Base-by-base conservation (phyloP, 2,888 invertebrate species). In the Automeris io region DNA sequence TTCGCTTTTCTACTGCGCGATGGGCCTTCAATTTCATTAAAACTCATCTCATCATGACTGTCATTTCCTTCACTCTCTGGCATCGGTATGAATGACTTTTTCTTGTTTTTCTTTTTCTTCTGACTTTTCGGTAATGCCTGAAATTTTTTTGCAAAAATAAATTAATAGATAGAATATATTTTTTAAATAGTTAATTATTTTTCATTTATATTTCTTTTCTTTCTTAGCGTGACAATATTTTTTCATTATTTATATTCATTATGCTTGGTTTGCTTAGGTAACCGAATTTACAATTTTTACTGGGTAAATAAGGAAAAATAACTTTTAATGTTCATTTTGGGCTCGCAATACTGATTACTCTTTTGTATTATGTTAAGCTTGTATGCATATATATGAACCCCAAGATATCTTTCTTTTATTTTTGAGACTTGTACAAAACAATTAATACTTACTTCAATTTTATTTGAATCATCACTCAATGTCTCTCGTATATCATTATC, bases 61-160 rank as follows among this genome's bases (percentile, higher is more conserved):
- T 86, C 86, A 54, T 86, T 86, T 22, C 86, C 86, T 46, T 86
- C 86, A 55, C 86, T 86, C 47, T 86, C 86, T 13, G 86, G 70
- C 83, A 86, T 83, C 29, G 83, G 76, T 38, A 82, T 70, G 40
- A 83, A 83, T 19, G 79, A 65, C 45, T 83, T 81, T 65, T 87
- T 87, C 54, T 87, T 87, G 46, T 85, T 87, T 56, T 86, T 88
- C 67, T 85, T 85, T 48, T 87, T 88, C 54, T 87, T 86, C 40
- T 83, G 83, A 54, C 79, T 82, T 57, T 85, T 81, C 3, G 82
- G 83, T 40, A 82, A 56, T 37, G 83, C 81, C 86, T 87, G 62
- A 13, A 54, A 61, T 41, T 7, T 24, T 33, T 23, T n/a, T 24
- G 11, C 6, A 18, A 18, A 21, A 26, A 22, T n/a, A 21, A n/a